A percentile compares a stretch with the other conserved stretches of the same genome.
phyloP scores from a whole-genome alignment of 2,888 invertebrate genomes.

The Eilema griseolum region DNA sequence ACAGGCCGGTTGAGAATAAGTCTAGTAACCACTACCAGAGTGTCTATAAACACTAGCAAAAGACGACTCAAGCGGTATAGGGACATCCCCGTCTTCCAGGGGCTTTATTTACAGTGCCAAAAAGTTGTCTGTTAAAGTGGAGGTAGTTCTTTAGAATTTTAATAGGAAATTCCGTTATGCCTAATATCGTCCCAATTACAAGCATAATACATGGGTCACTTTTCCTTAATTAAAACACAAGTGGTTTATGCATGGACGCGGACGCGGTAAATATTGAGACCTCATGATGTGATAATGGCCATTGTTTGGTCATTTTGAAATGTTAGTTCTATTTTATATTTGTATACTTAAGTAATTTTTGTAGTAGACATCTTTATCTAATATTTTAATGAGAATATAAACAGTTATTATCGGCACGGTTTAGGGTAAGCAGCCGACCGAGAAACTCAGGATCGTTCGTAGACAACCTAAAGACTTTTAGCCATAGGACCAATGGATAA shows the following conservation, averaged over 20 bases:
- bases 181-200: neutral
- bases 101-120: neutral
- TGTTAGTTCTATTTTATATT: neutral
- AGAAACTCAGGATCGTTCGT: neutral
- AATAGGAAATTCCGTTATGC: neutral
- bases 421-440: neutral
- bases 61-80: neutral
- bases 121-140: neutral
- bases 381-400: neutral
- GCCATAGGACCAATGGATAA: too few species aligned
- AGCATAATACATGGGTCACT: neutral
- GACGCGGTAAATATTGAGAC: constrained; percentile 2
- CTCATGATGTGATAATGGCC: neutral
- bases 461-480: too few species aligned
- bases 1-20: neutral
- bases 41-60: neutral
- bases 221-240: neutral
- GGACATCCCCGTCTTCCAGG: neutral
- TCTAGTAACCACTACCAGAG: neutral
- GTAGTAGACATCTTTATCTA: neutral
- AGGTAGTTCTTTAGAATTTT: neutral
- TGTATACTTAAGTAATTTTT: neutral
- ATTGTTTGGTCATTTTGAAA: neutral
- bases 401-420: neutral
- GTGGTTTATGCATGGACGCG: neutral